phyloP scores from a whole-genome alignment of 2,888 invertebrate genomes.

The Pachymerium ferrugineum region DNA sequence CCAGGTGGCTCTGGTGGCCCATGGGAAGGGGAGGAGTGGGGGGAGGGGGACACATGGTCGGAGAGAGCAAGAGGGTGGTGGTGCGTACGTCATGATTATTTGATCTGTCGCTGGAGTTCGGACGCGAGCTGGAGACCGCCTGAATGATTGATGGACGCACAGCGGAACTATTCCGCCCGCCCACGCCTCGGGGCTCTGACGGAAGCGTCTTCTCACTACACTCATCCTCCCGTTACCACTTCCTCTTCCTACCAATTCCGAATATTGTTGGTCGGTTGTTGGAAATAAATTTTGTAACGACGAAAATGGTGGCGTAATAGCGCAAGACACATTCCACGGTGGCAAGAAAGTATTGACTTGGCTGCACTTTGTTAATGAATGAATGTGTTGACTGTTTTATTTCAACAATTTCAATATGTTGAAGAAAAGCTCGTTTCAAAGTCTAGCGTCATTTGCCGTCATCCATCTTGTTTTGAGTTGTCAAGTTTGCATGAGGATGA shows the following conservation, averaged over 20 bases:
- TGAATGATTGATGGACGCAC: conserved; percentile 22
- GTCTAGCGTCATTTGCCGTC: background rate
- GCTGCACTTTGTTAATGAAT: too few species aligned
- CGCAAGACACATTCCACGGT: too few species aligned
- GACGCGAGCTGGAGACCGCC: conserved; percentile 10
- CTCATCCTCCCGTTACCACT: background rate
- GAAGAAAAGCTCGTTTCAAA: too few species aligned
- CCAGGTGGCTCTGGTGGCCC: conserved; percentile 23
- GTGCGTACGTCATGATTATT: conserved; percentile 16
- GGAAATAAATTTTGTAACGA: too few species aligned
- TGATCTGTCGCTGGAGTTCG: conserved; percentile 19
- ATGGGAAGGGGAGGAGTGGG: background rate
- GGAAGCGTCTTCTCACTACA: background rate
- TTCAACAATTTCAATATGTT: too few species aligned
- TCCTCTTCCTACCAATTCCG: too few species aligned
- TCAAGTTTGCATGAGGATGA: background rate
- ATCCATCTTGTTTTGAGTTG: background rate
- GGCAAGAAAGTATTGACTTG: too few species aligned
- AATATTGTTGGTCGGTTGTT: too few species aligned
- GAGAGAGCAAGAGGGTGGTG: background rate
- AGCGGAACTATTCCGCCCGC: conserved; percentile 9
- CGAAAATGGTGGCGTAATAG: too few species aligned
- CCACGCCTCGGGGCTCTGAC: conserved; percentile 19
- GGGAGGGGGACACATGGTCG: background rate
- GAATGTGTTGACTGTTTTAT: background rate